These are phyloP conservation scores for Chymomyza costata DNA, from an alignment of 1,140 invertebrate species.

Conservation along the genomic window DNA sequence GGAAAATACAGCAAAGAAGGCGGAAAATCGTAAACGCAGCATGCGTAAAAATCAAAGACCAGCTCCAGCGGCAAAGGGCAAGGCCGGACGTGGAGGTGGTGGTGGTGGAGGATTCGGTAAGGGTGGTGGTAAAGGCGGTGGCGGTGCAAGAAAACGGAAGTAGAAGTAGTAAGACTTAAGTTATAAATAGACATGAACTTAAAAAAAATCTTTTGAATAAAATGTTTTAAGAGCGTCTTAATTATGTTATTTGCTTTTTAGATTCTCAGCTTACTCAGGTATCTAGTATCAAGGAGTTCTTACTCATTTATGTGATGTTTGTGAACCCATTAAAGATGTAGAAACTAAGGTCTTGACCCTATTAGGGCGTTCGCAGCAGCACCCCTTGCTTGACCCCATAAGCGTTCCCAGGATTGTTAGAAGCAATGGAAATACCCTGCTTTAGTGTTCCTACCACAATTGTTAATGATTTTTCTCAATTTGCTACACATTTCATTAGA, in stretches of 20 bases:
- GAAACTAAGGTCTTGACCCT: too few species aligned
- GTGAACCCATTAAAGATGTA: too few species aligned
- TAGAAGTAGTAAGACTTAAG: not conserved
- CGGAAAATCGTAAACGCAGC: constrained; percentile 64
- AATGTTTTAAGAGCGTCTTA: not conserved
- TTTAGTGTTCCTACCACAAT: too few species aligned
- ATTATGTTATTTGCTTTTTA: not conserved
- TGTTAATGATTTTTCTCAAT: too few species aligned
- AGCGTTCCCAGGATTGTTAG: too few species aligned
- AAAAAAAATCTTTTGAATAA: not conserved
- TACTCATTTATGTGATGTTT: too few species aligned
- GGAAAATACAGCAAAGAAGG: constrained; percentile 49
- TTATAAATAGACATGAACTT: not conserved
- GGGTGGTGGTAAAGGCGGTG: not conserved
- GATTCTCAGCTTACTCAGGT: too few species aligned
- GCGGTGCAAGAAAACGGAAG: not conserved
- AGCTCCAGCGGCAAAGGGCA: constrained; percentile 2
- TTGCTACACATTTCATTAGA: too few species aligned
- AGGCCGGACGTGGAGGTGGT: constrained; percentile 18
- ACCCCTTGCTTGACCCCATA: too few species aligned
- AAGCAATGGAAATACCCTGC: too few species aligned
- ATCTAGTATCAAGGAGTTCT: too few species aligned
- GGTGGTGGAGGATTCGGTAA: constrained; percentile 17
- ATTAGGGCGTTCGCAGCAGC: too few species aligned
- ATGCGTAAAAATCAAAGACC: constrained; percentile 64